Conservation (phyloP, 2,113 vertebrate genomes). For the Crotalus horridus region DNA sequence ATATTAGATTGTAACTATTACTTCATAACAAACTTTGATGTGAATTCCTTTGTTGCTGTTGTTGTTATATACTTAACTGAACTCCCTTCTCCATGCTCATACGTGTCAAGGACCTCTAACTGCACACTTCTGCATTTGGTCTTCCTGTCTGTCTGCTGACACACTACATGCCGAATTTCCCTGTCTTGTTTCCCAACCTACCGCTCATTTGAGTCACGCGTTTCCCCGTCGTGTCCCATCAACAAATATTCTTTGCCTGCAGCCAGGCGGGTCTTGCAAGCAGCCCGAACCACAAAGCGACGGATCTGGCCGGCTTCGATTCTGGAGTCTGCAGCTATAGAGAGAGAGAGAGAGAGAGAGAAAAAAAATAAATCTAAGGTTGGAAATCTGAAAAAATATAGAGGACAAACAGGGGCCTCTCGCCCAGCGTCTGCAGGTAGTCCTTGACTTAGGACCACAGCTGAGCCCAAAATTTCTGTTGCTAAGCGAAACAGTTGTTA, state of each 20-base stretch:
- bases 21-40: neutral
- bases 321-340: neutral
- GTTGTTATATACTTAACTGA: too few relatives aligned
- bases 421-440: neutral
- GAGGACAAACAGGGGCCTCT: too few relatives aligned
- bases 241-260: slow-evolving; percentile 24
- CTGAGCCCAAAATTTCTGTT: neutral
- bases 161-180: accelerated
- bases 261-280: slow-evolving; percentile 31
- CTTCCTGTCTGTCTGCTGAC: neutral
- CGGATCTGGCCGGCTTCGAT: neutral
- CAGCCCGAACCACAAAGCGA: slow-evolving; percentile 28
- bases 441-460: neutral
- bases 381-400: too few relatives aligned
- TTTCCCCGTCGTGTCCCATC: slow-evolving; percentile 46
- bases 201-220: slow-evolving; percentile 24
- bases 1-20: neutral
- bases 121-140: neutral
- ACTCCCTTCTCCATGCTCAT: neutral
- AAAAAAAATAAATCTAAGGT: neutral
- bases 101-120: neutral
- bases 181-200: neutral
- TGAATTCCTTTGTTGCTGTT: neutral
- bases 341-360: neutral
- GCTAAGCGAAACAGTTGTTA: neutral